Evolutionary conservation across 1,140 invertebrate species (phyloP).

Genomic region (Drosophila setifemur): DNA sequence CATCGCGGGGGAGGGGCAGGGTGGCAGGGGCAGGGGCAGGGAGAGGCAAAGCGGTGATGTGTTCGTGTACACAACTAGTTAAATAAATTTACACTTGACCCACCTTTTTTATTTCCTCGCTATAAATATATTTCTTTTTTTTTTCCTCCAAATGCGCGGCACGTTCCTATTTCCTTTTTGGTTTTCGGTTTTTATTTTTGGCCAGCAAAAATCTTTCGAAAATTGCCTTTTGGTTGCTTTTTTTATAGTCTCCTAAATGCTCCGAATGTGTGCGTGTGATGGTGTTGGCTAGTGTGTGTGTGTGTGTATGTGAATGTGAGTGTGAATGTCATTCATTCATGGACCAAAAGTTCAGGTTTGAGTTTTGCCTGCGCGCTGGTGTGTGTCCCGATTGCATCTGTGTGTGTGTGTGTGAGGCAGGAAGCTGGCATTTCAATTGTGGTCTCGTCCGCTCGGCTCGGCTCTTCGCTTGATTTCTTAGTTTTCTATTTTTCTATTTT

Average conservation of each 20-base stretch:
- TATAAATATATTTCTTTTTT: conserved; percentile 12
- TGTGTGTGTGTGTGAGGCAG: conserved; percentile 29
- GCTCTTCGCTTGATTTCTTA: neutral
- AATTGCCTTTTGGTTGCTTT: conserved; percentile 51
- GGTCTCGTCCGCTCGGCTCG: too few species aligned
- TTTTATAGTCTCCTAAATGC: conserved; percentile 67
- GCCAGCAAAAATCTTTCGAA: conserved; percentile 61
- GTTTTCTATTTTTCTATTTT: neutral
- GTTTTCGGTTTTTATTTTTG: conserved; percentile 35
- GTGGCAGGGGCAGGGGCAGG: neutral
- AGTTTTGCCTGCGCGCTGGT: conserved; percentile 41
- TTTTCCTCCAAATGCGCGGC: conserved; percentile 63
- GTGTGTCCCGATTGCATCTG: conserved; percentile 8
- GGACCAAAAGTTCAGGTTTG: conserved; percentile 46
- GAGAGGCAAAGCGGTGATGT: neutral
- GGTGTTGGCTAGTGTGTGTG: conserved; percentile 1
- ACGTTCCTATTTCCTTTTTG: conserved; percentile 54
- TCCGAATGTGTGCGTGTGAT: conserved; percentile 24
- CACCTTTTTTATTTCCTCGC: conserved; percentile 59
- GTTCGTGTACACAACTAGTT: conserved; percentile 74
- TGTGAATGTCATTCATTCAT: conserved; percentile 72
- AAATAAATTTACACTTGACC: conserved; percentile 79
- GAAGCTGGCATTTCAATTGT: conserved; percentile 36
- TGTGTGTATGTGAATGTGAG: conserved; percentile 14
- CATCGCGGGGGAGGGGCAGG: neutral